phyloP scores from a whole-genome alignment of 1,140 invertebrate species.

The Physella acuta region DNA sequence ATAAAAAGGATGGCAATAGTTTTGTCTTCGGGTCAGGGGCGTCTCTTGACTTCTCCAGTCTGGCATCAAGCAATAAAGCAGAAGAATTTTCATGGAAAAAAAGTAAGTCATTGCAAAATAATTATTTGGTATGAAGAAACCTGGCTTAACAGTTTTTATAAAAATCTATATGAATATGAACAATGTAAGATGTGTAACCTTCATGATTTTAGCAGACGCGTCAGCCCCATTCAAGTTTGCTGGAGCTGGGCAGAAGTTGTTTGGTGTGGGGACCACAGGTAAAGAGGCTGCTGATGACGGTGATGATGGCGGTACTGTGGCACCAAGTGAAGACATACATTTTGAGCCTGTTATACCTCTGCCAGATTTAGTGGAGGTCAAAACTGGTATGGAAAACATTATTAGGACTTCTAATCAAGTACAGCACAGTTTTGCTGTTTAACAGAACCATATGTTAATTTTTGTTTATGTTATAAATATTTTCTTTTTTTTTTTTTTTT shows the following conservation, averaged over 20 bases:
- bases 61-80: constrained; percentile 8
- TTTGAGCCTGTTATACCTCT: constrained; percentile 84
- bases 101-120: too few species aligned
- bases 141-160: too few species aligned
- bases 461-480: too few species aligned
- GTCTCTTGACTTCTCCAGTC: constrained; percentile 21
- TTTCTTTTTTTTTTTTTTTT: too few species aligned
- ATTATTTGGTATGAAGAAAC: too few species aligned
- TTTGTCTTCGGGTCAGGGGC: constrained; percentile 14
- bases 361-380: constrained; percentile 74
- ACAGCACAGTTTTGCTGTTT: too few species aligned
- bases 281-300: constrained; percentile 82
- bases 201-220: constrained; percentile 9
- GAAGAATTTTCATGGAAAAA: constrained; percentile 5
- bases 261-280: constrained; percentile 71
- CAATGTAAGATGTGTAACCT: too few species aligned
- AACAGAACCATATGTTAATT: too few species aligned
- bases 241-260: constrained; percentile 70
- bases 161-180: too few species aligned
- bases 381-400: constrained; percentile 68
- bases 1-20: neutral
- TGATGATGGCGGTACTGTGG: constrained; percentile 60
- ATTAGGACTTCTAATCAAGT: too few species aligned
- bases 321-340: constrained; percentile 68
- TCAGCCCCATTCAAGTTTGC: constrained; percentile 76